Percentiles rank a stretch among this genome's conserved stretches.
phyloP scores from a whole-genome alignment of 1,140 invertebrate genomes.

The Drosophila ambigua region DNA sequence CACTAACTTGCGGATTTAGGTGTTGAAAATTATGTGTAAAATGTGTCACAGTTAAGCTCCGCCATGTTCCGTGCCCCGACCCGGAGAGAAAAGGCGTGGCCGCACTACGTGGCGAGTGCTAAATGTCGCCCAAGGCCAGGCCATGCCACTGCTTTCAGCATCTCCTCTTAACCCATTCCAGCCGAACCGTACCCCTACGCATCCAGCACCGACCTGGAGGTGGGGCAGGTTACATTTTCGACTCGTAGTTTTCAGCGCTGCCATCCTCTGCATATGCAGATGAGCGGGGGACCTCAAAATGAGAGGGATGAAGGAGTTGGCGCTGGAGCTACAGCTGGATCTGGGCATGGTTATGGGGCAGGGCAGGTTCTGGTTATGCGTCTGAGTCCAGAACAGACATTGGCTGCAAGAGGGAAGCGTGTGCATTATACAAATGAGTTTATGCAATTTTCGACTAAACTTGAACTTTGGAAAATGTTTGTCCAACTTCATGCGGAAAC shows the following conservation, averaged over 20 bases:
- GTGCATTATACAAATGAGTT: conserved; percentile 66
- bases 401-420: conserved; percentile 33
- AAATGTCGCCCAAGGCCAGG: conserved; percentile 72
- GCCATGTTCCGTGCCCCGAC: conserved; percentile 41
- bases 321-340: conserved; percentile 2
- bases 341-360: not conserved
- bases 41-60: conserved; percentile 79
- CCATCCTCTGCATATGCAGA: conserved; percentile 42
- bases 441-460: conserved; percentile 53
- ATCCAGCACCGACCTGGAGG: conserved; percentile 18
- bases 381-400: too few species aligned
- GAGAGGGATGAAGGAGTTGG: conserved; percentile 4
- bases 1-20: conserved; percentile 81
- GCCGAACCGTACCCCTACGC: conserved; percentile 27
- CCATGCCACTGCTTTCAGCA: conserved; percentile 11
- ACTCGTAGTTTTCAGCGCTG: conserved; percentile 52
- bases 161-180: not conserved
- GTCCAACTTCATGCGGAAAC: conserved; percentile 22
- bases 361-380: not conserved
- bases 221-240: conserved; percentile 52
- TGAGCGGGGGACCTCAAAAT: conserved; percentile 36
- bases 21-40: conserved; percentile 82
- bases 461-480: conserved; percentile 41
- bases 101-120: conserved; percentile 57
- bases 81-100: conserved; percentile 22